Evolutionary conservation across 2,113 vertebrate genomes (phyloP), one percentile per base, ranked within the genome.

Genomic region (Prolemur simus): DNA sequence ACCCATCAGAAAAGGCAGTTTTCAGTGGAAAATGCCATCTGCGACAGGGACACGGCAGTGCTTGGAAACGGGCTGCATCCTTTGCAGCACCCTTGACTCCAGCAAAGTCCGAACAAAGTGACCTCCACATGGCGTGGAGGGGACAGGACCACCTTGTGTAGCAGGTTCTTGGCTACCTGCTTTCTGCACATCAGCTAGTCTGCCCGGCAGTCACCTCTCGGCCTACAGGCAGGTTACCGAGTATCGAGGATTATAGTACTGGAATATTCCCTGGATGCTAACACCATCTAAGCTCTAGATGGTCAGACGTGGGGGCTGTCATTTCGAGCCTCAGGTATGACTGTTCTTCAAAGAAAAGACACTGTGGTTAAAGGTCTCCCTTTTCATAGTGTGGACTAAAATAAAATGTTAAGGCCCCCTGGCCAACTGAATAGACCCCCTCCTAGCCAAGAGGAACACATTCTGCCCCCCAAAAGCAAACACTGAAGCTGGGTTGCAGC

Each of bases 91-190:
- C 54, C 54, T 14, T 20, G 39, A 49, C 18, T 71, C 60, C 54
- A 37, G 87, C 52, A 85, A 76, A 77, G 58, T 42, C 13, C 66
- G 3, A 3, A 23, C 6, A 21, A 52, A 29, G 34, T 52, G 7
- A 81, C 68, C 60, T 34, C 17, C 6, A 1, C 37, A 42, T 11
- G 45, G 17, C 5, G 7, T 74, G 10, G 27, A 32, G 25, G 52
- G 15, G n/a, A 80, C 29, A 18, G 27, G 66, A 15, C n/a, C 20
- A 2, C 37, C 34, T 6, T 10, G 5, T 17, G 25, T 32, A 29
- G 49, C 0, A 34, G 54, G 11, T 18, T 6, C 56, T 39, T 21
- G 8, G 20, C 21, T 1, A 0, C 6, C 68, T 47, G 47, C 27
- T 47, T 60, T 12, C 92, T 63, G 29, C 34, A 0, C 5, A 18